Evolutionary conservation across 2,888 invertebrate genomes (phyloP), one percentile per base, ranked within the genome.

Genomic region (Chorisops tibialis): DNA sequence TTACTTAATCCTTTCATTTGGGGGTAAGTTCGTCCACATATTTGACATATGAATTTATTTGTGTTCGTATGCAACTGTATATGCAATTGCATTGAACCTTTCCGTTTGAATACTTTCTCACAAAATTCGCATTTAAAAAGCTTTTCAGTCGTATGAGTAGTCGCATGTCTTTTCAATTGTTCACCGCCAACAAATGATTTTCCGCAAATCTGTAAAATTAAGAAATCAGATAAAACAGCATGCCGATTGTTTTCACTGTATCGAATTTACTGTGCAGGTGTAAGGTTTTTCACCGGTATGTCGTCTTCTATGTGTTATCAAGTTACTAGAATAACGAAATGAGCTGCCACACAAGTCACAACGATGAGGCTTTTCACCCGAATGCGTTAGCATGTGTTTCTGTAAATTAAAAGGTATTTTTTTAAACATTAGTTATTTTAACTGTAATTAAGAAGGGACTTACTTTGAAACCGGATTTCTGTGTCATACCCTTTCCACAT

Each of bases 401-500:
- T 67, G 35, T 4, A 59, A 60, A 35, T 22, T 22, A 41, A 30
- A 45, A 12, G 30, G n/a, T n/a, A n/a, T n/a, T n/a, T n/a, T n/a
- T 5, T 22, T 18, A 14, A 22, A 24, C 3, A 22, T 49, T 24
- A 24, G 2, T 12, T 6, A 41, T 41, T 41, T 41, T 24, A 5
- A 9, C 5, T 30, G 1, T 7, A 30, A 30, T 7, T 30, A 30
- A 5, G 7, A 30, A 5, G 7, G 9, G 9, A 5, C 30, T 9
- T 30, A 69, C 69, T 65, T 78, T 78, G 60, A 74, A 76, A 30
- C 77, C 78, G 0, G 77, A 77, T 63, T 75, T 77, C 63, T 78
- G 78, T 1, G 77, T 77, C 66, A 78, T 69, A 1, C 77, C 74
- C 59, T 78, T 78, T 18, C 78, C 78, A 59, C 78, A 78, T 14